Base-by-base conservation (phyloP, 2,113 vertebrate genomes). In the Microcebus lehilahytsara region DNA sequence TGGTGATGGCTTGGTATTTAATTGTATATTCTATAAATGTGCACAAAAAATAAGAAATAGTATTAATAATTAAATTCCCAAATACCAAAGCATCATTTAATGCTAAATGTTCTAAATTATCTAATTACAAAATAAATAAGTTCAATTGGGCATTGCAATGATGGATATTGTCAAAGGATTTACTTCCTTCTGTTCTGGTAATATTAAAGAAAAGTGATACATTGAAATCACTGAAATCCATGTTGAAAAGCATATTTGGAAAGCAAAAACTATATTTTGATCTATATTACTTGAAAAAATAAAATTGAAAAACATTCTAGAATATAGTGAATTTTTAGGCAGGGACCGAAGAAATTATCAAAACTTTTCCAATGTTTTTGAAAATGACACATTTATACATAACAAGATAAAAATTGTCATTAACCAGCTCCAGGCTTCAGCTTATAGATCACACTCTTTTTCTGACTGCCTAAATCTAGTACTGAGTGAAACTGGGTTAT, bases 61-160 rank as follows among this genome's bases (percentile, higher is more conserved):
- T 72, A 64, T 69, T 96, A 69, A 40, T 62, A 67, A 74, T 91
- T 88, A 93, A 80, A 90, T 60, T 85, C 40, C 10, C 9, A 87
- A 90, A 85, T 42, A 90, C 16, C 58, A 71, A 83, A 92, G 9
- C 27, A 67, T 40, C 19, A 92, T 42, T 69, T 85, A 69, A 56
- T 86, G 12, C 37, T 90, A 95, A 46, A 42, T 69, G 30, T 85
- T 87, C 81, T 75, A 81, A 66, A 58, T 81, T 79, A 85, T 49
- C 75, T 90, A 84, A 83, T 84, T 95, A 64, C 11, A 71, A 92
- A 94, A 91, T 67, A 13, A 93, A 17, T 62, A 51, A 85, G 80
- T 62, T 83, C 32, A 85, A 62, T 69, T 5, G 2, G 67, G 10
- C 2, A 12, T 66, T 9, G 49, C 51, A 56, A 62, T 37, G 64